phyloP scores from a whole-genome alignment of 92 coral and sea anemone species.

The Phenganax stokvisi region DNA sequence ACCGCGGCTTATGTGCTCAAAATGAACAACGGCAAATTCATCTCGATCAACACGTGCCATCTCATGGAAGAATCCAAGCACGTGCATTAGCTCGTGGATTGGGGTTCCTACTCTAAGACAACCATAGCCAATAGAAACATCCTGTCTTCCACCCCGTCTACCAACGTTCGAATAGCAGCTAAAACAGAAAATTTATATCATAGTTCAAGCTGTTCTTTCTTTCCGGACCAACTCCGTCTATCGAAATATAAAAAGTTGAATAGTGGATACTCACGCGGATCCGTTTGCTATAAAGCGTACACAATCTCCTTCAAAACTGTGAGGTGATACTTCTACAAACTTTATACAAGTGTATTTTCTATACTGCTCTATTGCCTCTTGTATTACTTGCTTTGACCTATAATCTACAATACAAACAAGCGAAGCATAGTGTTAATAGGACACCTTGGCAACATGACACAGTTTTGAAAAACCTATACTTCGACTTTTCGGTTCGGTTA shows the following conservation, averaged over 20 bases:
- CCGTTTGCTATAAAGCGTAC: slow-evolving; percentile 58
- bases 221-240: no score
- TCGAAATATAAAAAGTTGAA: not conserved
- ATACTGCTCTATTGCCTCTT: slow-evolving; percentile 54
- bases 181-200: not conserved
- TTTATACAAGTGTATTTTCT: slow-evolving; percentile 62
- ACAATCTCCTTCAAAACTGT: slow-evolving; percentile 37
- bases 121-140: slow-evolving; percentile 84
- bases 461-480: no score
- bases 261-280: slow-evolving; percentile 31
- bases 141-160: slow-evolving; percentile 61
- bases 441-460: no score
- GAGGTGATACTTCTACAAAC: slow-evolving; percentile 39
- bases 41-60: slow-evolving; percentile 93
- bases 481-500: no score
- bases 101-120: slow-evolving; percentile 83
- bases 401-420: slow-evolving; percentile 2
- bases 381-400: slow-evolving; percentile 45
- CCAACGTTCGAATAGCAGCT: slow-evolving; percentile 98
- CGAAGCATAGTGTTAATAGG: not conserved
- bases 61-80: slow-evolving; percentile 87
- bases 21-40: slow-evolving; percentile 49
- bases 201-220: no score
- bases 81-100: slow-evolving; percentile 81
- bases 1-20: slow-evolving; percentile 61